Base-by-base conservation (phyloP, 2,888 invertebrate genomes). In the Synergus umbraculus region DNA sequence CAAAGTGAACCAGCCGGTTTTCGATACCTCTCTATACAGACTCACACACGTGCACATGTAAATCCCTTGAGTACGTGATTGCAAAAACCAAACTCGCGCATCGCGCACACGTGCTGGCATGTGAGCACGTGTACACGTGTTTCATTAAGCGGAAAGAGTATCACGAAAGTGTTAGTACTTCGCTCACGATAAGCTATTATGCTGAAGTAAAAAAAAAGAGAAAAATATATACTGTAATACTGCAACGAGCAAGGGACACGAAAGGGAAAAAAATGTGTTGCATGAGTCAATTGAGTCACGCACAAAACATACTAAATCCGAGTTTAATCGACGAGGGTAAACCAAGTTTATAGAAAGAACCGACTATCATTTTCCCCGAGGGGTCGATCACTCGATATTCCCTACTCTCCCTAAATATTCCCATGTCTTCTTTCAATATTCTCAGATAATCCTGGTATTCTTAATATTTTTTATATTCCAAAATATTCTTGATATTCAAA, bases 1-100 rank as follows among this genome's bases (percentile, higher is more conserved):
- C 86, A 86, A 86, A 86, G 86, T 87, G 85, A 86, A 87, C 87
- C 85, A 86, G 87, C 86, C 86, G 86, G 86, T 87, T 86, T 86
- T 87, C 85, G 87, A 83, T 83, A 82, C 80, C 60, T 18, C 29
- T 49, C 29, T 80, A 80, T 83, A 81, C 69, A 58, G 76, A 4
- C 58, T 2, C 58, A 58, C 10, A 58, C 18, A 58, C 18, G 3
- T 9, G 58, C 58, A 9, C 58, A 60, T 60, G n/a, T 18, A 10
- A 60, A 60, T 22, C 58, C 58, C 18, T 9, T 10, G 58, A 60
- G 58, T 60, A 18, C 22, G 22, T 60, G 18, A 60, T 60, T 60
- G 58, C 18, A 60, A 18, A 60, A 22, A 22, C 58, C 22, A 60
- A 60, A 60, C 58, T 60, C 58, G 18, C 58, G 18, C 58, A 60